Percentiles rank a stretch among this genome's conserved stretches.
Evolutionary conservation across 2,113 vertebrate species (phyloP).

Genomic region (Anser brachyrhynchus): DNA sequence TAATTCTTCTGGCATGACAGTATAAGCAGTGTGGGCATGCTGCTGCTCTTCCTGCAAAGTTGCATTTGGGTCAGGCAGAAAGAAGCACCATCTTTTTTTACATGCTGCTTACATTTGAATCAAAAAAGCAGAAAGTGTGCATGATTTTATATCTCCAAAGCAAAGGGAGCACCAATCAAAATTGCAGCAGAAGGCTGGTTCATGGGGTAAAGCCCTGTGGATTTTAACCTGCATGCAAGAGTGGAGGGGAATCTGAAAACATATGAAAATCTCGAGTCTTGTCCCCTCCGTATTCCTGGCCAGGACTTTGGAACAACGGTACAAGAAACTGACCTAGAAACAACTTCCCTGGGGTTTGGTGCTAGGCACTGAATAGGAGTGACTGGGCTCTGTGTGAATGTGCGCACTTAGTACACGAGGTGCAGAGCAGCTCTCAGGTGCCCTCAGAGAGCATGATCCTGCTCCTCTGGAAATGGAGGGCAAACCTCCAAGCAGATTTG

Average conservation of each 20-base stretch:
- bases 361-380: slow-evolving; percentile 1
- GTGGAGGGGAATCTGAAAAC: background rate
- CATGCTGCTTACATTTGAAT: background rate
- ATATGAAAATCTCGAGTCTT: background rate
- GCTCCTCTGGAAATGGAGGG: background rate
- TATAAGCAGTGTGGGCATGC: background rate
- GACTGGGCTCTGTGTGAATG: background rate
- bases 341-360: slow-evolving; percentile 29
- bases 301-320: background rate
- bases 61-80: background rate
- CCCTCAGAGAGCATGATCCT: background rate
- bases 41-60: background rate
- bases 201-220: background rate
- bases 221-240: background rate
- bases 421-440: background rate
- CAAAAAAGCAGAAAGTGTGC: background rate
- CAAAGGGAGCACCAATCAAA: background rate
- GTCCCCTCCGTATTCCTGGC: background rate
- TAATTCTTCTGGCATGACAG: background rate
- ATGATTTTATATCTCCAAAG: background rate
- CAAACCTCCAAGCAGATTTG: background rate
- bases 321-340: slow-evolving; percentile 49
- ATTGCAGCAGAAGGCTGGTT: background rate
- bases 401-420: background rate
- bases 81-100: background rate